Percentiles rank a stretch among this genome's conserved stretches.
Conservation (phyloP, 2,797 vertebrate genomes). For the Pseudochirops cupreus region DNA sequence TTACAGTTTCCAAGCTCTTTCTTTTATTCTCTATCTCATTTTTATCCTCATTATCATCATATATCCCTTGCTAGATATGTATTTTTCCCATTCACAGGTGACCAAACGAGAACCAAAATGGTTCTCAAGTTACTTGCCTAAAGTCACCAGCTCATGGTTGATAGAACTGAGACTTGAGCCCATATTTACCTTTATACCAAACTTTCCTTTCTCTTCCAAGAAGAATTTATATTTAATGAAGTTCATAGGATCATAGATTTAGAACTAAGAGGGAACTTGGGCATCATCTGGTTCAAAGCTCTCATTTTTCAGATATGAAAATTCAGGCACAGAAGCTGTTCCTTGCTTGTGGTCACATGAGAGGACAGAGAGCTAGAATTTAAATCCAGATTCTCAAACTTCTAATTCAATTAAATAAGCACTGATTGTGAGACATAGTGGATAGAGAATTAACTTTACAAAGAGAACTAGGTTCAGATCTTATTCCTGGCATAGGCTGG, state of each 20-base stretch:
- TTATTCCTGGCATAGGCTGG: background rate
- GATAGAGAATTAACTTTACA: background rate
- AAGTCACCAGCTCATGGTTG: background rate
- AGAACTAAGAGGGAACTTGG: background rate
- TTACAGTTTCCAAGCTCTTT: background rate
- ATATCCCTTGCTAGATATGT: background rate
- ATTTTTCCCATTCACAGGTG: background rate
- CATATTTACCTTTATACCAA: background rate
- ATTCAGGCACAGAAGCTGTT: background rate
- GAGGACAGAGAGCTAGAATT: background rate
- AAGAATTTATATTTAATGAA: background rate
- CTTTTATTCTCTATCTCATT: background rate
- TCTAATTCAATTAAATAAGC: background rate
- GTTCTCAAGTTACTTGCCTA: background rate
- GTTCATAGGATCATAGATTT: background rate
- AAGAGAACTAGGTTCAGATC: background rate
- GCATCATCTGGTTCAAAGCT: background rate
- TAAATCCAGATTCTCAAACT: background rate
- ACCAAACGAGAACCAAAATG: background rate
- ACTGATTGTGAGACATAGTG: background rate
- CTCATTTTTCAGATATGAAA: background rate
- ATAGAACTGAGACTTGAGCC: background rate
- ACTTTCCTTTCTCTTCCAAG: background rate
- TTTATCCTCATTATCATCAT: background rate
- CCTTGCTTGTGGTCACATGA: background rate